Conservation (phyloP, 2,888 invertebrate genomes). For the Tethea ocularis region DNA sequence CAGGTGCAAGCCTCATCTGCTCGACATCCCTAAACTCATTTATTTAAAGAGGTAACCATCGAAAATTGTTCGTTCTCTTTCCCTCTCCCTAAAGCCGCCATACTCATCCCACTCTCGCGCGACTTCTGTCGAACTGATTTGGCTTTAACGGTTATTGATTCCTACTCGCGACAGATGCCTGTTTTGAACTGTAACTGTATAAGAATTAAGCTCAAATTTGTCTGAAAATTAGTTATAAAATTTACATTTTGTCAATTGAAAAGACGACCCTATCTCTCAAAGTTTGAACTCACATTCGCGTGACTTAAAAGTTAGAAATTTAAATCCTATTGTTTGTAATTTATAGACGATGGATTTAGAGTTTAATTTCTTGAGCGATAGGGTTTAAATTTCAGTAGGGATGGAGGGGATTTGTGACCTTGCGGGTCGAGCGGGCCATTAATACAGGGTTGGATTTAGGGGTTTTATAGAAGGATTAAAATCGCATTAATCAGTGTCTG, state of each 20-base stretch:
- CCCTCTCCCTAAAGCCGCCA: constrained; percentile 39
- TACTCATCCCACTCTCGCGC: constrained; percentile 54
- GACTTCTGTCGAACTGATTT: constrained; percentile 74
- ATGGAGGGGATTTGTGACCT: constrained; percentile 62
- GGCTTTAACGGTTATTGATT: constrained; percentile 79
- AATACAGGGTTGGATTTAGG: constrained; percentile 83
- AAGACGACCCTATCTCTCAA: constrained; percentile 67
- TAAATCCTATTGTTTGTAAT: constrained; percentile 30
- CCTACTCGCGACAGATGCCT: constrained; percentile 38
- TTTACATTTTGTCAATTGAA: constrained; percentile 50
- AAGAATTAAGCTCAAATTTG: constrained; percentile 38
- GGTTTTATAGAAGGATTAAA: constrained; percentile 87
- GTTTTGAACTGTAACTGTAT: constrained; percentile 46
- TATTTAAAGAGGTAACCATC: constrained; percentile 47
- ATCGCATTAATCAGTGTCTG: constrained; percentile 89
- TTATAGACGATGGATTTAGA: constrained; percentile 35
- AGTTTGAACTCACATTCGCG: constrained; percentile 73
- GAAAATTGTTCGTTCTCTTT: constrained; percentile 48
- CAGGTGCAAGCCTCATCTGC: constrained; percentile 74
- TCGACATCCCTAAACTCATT: constrained; percentile 60
- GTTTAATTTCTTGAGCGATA: constrained; percentile 39
- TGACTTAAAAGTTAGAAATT: constrained; percentile 70
- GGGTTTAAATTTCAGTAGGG: constrained; percentile 54
- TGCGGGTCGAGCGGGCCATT: constrained; percentile 80
- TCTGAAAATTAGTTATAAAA: constrained; percentile 27